Evolutionary conservation across 2,113 vertebrate genomes (phyloP), one percentile per base, ranked within the genome.

Genomic region (Poeciliopsis prolifica): DNA sequence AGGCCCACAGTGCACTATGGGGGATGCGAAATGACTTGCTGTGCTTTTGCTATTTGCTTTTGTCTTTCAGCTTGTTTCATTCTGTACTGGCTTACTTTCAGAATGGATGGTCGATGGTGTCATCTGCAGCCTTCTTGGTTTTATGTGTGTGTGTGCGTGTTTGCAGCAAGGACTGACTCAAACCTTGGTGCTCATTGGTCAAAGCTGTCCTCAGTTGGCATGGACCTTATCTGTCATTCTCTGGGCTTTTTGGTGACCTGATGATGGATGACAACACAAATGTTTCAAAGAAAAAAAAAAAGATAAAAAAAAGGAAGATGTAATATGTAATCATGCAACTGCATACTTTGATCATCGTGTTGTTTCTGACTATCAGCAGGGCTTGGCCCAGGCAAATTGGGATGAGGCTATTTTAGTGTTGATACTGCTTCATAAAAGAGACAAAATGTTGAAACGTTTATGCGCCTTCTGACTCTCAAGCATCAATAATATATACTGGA

Each of bases 391-490:
- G 78, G 74, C 82, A 80, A 84, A 90, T 81, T 85, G 77, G 81
- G 83, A 88, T 82, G 70, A 76, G 80, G 87, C 72, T 72, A 79
- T 91, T 88, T 88, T 81, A 85, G 72, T 88, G 86, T 86, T 87
- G 80, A 88, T 83, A 78, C 76, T 79, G 87, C 91, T 93, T 93
- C 88, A 77, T 85, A 84, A 85, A 84, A 75, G 78, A 87, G 74
- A 87, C 86, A 81, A 87, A 87, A 81, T 80, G 70, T 87, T 78
- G 85, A 69, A 87, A 89, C 90, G 89, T 91, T 78, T 86, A 92
- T 91, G 91, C 88, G 85, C 89, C 90, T 93, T 93, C 85, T 89
- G 87, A 92, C 83, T 89, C 83, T 89, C 83, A 65, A 93, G 85
- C 89, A 91, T 91, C 84, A 90, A 89, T 88, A 89, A 91, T 91